Base-by-base conservation (phyloP, 2,797 vertebrate species). In the Sebastes diaconus region DNA sequence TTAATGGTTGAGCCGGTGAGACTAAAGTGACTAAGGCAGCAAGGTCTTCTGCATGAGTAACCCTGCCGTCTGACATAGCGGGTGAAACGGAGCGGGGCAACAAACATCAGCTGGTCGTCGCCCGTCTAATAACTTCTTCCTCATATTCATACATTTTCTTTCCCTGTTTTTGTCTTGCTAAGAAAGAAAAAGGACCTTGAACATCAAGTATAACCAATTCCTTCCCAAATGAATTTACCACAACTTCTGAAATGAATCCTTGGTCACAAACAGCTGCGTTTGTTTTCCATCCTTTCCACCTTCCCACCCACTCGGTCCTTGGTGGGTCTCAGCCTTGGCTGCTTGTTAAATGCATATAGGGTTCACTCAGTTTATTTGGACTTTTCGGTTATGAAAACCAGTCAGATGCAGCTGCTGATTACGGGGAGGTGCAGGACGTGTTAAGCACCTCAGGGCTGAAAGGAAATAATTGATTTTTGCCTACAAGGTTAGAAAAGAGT, bases 391-490 rank as follows among this genome's bases (percentile, higher is more conserved):
- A 67, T 84, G 68, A 83, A 84, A 86, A 72, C 70, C 68, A 68
- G 71, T 46, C 59, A 39, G 78, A 87, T 80, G 79, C 73, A 61
- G 77, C 77, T 83, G 74, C 64, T 88, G 89, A 89, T 91, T 86
- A 69, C 46, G 0, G 24, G 60, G 63, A 74, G 70, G 83, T 16
- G 64, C 39, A 18, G 67, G 58, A 68, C 4, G 5, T 81, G 58
- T 85, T 71, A 79, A 86, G 72, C 60, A 86, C 79, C 84, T 80
- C 73, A 3, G 84, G 89, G 81, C 68, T 87, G 70, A 81, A 75
- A 83, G 80, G 74, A 90, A 92, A 88, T 86, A 68, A 92, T 87
- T 73, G 79, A 90, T 92, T 92, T 90, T 87, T 87, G 66, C 76
- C 84, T 74, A 77, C 78, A 77, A 90, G 84, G 83, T 88, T 85